Evolutionary conservation across 2,113 vertebrate species (phyloP), one percentile per base, ranked within the genome.

Genomic region (Sylvicapra grimmia): DNA sequence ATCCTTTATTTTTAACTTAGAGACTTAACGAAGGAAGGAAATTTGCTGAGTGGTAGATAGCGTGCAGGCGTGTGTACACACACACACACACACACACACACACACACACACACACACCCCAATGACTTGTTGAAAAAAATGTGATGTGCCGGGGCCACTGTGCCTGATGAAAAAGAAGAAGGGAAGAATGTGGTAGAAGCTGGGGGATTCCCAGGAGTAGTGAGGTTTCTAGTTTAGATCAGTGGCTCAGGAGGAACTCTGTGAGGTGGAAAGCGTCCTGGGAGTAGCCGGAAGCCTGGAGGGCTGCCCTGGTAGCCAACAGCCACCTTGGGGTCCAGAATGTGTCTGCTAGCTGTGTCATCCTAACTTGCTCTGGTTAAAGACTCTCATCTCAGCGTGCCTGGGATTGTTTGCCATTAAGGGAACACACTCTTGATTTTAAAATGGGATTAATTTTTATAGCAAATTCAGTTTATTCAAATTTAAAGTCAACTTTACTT

Each of bases 41-140:
- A 14, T 80, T 89, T 75, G 19, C 54, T 61, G 13, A 90, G 31
- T 56, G 63, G 25, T 65, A 77, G 93, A 83, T 13, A 8, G 49
- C 0, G 0, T 0, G 0, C 9, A 72, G 9, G 18, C 0, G 0
- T 2, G 0, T 36, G 65, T 6, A 36, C 4, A 68, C 18, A 72
- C n/a, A n/a, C 33, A n/a, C 63, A 25, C 21, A 58, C 23, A 59
- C 58, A 31, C 27, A 8, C 29, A 63, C 29, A 63, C 0, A 33
- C 61, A 63, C 31, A n/a, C 15, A 31, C 61, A 56, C 6, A 31
- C 29, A 31, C 29, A 4, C 13, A 5, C 3, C 59, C 11, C 21
- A 82, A 89, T 23, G 53, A 21, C 23, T 23, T 82, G 14, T 16
- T 49, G n/a, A 92, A 80, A 56, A 54, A 47, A 54, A 36, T 21